phyloP scores from a whole-genome alignment of 2,113 vertebrate species.

The Sinocyclocheilus rhinocerous region DNA sequence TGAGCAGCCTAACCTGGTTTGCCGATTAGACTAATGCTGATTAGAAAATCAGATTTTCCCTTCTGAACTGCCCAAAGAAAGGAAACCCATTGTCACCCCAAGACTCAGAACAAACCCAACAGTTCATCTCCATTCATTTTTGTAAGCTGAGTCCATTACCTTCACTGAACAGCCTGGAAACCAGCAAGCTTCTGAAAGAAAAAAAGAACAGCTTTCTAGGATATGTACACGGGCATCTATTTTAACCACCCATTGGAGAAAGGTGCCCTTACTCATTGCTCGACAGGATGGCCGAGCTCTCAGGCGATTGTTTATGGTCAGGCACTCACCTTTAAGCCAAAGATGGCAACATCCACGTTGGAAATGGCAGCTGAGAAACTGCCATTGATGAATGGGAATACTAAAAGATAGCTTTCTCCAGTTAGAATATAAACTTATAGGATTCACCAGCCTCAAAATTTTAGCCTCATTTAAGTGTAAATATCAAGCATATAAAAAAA shows the following conservation, averaged over 20 bases:
- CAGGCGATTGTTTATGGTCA: neutral
- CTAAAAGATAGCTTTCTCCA: neutral
- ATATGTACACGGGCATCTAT: neutral
- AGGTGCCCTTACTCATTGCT: neutral
- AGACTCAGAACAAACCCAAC: neutral
- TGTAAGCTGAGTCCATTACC: slow-evolving; percentile 12
- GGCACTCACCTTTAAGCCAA: neutral
- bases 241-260: neutral
- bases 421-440: neutral
- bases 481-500: neutral
- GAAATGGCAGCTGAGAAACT: neutral
- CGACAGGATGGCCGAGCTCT: neutral
- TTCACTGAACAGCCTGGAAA: slow-evolving; percentile 2
- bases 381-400: neutral
- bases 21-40: neutral
- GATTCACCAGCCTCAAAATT: neutral
- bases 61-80: neutral
- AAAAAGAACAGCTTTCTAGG: neutral
- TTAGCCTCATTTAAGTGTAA: neutral
- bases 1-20: neutral
- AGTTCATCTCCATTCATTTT: neutral
- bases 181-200: slow-evolving; percentile 7
- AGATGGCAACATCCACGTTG: neutral
- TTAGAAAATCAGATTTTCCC: neutral
- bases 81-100: neutral